These are phyloP conservation scores for Chinchilla lanigera DNA, from an alignment of 2,113 vertebrate species.

Conservation along the genomic window DNA sequence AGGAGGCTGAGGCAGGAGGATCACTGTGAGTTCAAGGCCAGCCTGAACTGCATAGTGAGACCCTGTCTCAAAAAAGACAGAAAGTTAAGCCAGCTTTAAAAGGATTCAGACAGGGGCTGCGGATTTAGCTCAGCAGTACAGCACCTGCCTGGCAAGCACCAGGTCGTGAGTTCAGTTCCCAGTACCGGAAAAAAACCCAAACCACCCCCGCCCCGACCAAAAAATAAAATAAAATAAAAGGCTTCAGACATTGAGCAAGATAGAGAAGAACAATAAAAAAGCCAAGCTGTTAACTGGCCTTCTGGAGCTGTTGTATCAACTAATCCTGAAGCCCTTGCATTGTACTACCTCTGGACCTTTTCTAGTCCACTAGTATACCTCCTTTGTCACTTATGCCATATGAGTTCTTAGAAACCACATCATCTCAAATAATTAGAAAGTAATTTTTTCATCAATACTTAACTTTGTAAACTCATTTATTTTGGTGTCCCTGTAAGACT, in stretches of 20 bases:
- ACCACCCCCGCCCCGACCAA: too few species aligned
- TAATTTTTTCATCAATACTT: neutral
- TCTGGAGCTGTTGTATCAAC: neutral
- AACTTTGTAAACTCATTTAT: neutral
- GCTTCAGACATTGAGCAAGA: neutral
- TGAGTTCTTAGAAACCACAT: neutral
- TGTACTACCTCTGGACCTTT: neutral
- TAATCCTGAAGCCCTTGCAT: neutral
- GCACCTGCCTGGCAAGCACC: too few species aligned
- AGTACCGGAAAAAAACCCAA: too few species aligned
- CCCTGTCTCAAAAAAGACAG: too few species aligned
- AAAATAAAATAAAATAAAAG: too few species aligned
- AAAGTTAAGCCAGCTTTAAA: neutral
- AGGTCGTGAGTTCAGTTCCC: too few species aligned
- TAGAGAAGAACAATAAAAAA: neutral
- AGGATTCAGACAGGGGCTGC: neutral
- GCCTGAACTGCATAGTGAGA: too few species aligned
- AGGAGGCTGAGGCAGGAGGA: too few species aligned
- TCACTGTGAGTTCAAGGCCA: too few species aligned
- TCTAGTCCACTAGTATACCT: neutral
- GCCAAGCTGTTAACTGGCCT: too few species aligned
- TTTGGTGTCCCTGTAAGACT: neutral
- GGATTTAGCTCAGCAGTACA: too few species aligned
- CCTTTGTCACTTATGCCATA: neutral
- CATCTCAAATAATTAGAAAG: neutral